Conservation (phyloP, 1,140 invertebrate genomes). For the Drosophila chauvacae region DNA sequence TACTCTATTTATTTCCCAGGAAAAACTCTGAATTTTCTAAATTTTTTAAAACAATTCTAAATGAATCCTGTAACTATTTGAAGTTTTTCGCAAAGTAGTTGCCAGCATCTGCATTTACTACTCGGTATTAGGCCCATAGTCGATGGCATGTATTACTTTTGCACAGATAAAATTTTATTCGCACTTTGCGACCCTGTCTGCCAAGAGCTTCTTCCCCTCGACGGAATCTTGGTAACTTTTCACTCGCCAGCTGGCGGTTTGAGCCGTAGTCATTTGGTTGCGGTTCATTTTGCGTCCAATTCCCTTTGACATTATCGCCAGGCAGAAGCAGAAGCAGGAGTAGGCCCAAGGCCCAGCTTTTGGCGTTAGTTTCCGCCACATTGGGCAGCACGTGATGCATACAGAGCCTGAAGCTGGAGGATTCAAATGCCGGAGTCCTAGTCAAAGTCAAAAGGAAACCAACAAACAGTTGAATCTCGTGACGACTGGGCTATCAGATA, state of each 20-base stretch:
- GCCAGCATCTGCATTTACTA: constrained; percentile 4
- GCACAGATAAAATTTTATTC: constrained; percentile 62
- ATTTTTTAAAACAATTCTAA: too few relatives aligned
- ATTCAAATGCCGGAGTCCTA: constrained; percentile 19
- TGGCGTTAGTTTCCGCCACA: constrained; percentile 64
- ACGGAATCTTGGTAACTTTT: constrained; percentile 22
- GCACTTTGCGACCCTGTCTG: constrained; percentile 33
- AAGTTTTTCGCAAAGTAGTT: background rate
- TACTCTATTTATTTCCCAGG: too few relatives aligned
- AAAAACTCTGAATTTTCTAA: too few relatives aligned
- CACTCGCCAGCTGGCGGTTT: constrained; percentile 51
- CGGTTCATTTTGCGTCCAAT: constrained; percentile 57
- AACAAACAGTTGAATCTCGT: constrained; percentile 27
- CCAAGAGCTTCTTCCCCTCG: constrained; percentile 4
- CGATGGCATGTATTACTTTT: constrained; percentile 38
- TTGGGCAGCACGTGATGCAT: constrained; percentile 77
- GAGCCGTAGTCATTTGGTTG: constrained; percentile 53
- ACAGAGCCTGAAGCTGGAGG: constrained; percentile 8
- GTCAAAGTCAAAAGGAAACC: background rate
- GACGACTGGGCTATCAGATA: constrained; percentile 33
- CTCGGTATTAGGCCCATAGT: constrained; percentile 20
- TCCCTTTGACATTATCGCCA: constrained; percentile 35
- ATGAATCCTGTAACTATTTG: background rate
- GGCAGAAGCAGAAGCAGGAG: background rate
- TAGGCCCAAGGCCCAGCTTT: background rate